Percentiles rank a stretch among this genome's conserved stretches.
Conservation (phyloP, 2,888 invertebrate species). For the Sussaba pulchella region DNA sequence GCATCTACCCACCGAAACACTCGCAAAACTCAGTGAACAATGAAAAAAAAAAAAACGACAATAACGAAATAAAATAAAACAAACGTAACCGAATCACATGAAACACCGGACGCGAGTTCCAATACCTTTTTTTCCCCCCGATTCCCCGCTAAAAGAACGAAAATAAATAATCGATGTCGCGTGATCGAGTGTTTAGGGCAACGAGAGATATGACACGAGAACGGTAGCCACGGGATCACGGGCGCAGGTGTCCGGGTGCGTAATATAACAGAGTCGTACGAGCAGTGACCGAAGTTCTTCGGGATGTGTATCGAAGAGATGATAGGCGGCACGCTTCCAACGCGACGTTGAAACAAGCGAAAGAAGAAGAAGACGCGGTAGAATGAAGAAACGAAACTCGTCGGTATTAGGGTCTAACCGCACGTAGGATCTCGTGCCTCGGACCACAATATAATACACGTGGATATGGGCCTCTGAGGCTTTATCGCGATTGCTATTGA, state of each 20-base stretch:
- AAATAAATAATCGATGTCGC: constrained; percentile 66
- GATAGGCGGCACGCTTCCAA: constrained; percentile 61
- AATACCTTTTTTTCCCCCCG: no score
- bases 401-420: constrained; percentile 51
- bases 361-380: constrained; percentile 15
- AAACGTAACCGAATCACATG: no score
- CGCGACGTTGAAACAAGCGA: constrained; percentile 19
- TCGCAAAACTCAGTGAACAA: neutral
- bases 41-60: no score
- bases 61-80: neutral
- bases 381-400: constrained; percentile 46
- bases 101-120: no score
- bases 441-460: constrained; percentile 49
- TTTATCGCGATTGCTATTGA: constrained; percentile 64
- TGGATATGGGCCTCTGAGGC: constrained; percentile 31
- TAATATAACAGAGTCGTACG: constrained; percentile 58
- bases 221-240: constrained; percentile 29
- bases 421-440: constrained; percentile 44
- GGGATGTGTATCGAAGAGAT: constrained; percentile 59
- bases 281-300: constrained; percentile 47
- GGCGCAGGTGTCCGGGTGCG: constrained; percentile 60
- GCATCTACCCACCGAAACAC: neutral
- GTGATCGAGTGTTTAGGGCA: constrained; percentile 58
- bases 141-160: no score
- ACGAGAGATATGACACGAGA: constrained; percentile 39